Percentiles rank a stretch among this genome's conserved stretches.
These are phyloP conservation scores for Girardinus metallicus DNA, from an alignment of 2,797 vertebrate genomes.

Conservation along the genomic window DNA sequence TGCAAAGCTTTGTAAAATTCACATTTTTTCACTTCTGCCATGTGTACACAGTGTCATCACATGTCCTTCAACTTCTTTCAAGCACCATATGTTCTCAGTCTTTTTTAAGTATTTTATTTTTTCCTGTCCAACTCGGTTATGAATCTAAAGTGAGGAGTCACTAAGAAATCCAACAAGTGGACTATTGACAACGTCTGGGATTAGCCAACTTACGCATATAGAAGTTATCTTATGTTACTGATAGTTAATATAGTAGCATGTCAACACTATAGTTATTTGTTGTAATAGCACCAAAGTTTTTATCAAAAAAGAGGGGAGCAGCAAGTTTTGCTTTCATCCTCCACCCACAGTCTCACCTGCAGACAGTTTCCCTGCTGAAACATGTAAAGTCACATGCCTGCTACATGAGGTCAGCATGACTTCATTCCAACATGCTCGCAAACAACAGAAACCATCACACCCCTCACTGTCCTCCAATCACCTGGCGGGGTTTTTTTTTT, in stretches of 20 bases:
- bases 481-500: conserved; percentile 18
- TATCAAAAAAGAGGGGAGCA: background rate
- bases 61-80: background rate
- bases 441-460: conserved; percentile 29
- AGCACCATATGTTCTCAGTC: no score
- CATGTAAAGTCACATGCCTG: conserved; percentile 57
- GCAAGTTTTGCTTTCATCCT: conserved; percentile 1
- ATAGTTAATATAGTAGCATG: background rate
- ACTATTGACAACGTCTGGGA: background rate
- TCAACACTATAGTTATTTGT: background rate
- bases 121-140: background rate
- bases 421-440: conserved; percentile 46
- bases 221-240: background rate
- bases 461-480: conserved; percentile 50
- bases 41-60: background rate
- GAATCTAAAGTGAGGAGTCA: background rate
- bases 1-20: background rate
- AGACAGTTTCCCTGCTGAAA: conserved; percentile 55
- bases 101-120: background rate
- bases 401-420: conserved; percentile 67
- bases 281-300: background rate
- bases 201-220: background rate
- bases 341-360: conserved; percentile 51
- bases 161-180: background rate
- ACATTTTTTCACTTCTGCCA: background rate